Conservation (phyloP, 2,888 invertebrate species). For the Helobdella robusta region DNA sequence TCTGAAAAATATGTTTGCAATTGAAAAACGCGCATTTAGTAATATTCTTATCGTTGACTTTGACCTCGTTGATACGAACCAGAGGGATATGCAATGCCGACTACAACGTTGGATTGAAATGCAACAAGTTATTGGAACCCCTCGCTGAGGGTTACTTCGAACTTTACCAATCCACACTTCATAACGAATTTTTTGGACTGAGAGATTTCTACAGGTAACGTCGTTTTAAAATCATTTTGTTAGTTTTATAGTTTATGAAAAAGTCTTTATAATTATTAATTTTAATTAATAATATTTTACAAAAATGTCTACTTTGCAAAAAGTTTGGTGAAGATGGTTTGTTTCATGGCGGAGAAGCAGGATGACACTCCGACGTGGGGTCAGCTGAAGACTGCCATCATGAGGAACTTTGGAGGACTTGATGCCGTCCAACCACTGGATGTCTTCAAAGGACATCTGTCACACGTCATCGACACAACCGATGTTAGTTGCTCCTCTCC, state of each 20-base stretch:
- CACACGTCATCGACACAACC: constrained; percentile 12
- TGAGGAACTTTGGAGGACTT: constrained; percentile 43
- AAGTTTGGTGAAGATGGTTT: constrained; percentile 40
- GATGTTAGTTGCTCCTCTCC: neutral
- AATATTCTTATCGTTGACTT: too few relatives aligned
- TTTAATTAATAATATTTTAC: too few relatives aligned
- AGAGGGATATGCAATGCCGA: constrained; percentile 40
- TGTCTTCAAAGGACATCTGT: constrained; percentile 32
- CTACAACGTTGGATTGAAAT: constrained; percentile 29
- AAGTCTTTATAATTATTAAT: neutral
- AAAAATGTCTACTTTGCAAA: too few relatives aligned
- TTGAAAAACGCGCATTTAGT: too few relatives aligned
- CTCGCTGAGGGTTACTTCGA: constrained; percentile 40
- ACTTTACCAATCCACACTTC: constrained; percentile 37
- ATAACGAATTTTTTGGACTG: constrained; percentile 44
- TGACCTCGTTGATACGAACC: too few relatives aligned
- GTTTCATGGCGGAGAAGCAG: constrained; percentile 35
- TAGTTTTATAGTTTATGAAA: neutral
- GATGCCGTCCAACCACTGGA: constrained; percentile 38
- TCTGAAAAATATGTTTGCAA: too few relatives aligned
- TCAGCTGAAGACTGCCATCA: constrained; percentile 38
- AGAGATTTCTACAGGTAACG: constrained; percentile 34
- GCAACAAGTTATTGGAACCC: constrained; percentile 37
- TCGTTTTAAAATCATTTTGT: neutral
- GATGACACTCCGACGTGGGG: constrained; percentile 34